phyloP scores from a whole-genome alignment of 2,797 vertebrate species.

The Halcyon badia region DNA sequence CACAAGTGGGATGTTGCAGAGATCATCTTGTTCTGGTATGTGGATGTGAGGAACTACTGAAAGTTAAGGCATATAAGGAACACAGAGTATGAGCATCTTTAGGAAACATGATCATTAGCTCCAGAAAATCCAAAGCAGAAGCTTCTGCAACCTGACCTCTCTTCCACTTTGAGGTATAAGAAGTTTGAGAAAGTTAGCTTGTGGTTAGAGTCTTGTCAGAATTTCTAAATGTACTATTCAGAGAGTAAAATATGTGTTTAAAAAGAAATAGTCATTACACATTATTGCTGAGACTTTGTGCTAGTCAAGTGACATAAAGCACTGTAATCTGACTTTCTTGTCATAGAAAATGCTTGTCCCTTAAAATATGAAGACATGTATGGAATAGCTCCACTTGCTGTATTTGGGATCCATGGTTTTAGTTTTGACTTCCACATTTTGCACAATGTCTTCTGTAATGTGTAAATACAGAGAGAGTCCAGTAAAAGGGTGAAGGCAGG shows the following conservation, averaged over 20 bases:
- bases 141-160: not conserved
- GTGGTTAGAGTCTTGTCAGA: not conserved
- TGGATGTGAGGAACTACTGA: not conserved
- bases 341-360: not conserved
- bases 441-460: not conserved
- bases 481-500: not conserved
- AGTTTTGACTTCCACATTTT: not conserved
- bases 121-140: not conserved
- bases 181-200: not conserved
- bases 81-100: not conserved
- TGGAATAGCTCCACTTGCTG: not conserved
- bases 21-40: not conserved
- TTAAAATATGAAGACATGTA: not conserved
- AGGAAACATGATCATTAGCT: not conserved
- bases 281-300: not conserved
- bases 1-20: not conserved
- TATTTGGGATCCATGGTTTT: not conserved
- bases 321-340: not conserved
- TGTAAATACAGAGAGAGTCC: not conserved
- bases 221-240: not conserved
- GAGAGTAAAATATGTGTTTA: not conserved
- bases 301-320: not conserved
- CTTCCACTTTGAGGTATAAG: not conserved
- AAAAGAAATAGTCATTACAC: not conserved
- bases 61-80: not conserved